These are phyloP conservation scores for Opisthocomus hoazin DNA, from an alignment of 2,113 vertebrate species.

Conservation along the genomic window DNA sequence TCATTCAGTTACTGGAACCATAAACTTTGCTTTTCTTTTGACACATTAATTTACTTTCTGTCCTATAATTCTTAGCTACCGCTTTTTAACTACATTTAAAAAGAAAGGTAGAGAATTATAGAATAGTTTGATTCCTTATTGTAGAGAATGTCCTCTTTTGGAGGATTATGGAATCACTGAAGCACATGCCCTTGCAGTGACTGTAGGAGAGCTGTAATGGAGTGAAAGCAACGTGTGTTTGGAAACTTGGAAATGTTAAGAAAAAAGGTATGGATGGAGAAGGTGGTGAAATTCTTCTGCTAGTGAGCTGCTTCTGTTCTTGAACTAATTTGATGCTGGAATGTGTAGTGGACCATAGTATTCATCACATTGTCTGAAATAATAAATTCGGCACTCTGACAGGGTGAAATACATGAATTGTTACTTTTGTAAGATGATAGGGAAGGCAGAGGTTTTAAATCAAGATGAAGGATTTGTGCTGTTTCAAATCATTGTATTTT, in stretches of 20 bases:
- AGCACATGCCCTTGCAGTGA: neutral
- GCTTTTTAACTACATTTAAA: neutral
- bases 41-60: neutral
- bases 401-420: neutral
- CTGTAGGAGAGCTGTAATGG: neutral
- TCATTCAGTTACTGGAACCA: neutral
- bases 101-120: neutral
- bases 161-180: neutral
- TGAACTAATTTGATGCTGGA: neutral
- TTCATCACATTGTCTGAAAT: neutral
- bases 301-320: neutral
- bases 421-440: neutral
- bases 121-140: neutral
- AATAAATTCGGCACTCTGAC: neutral
- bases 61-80: neutral
- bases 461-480: neutral
- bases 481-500: neutral
- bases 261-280: neutral
- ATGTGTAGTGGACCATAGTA: neutral
- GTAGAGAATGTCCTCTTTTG: neutral
- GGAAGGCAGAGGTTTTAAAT: neutral
- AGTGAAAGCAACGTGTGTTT: accelerated
- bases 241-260: neutral
- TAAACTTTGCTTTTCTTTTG: neutral
- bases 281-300: neutral